These are phyloP conservation scores for Charina bottae DNA, from an alignment of 2,113 vertebrate genomes.

Conservation along the genomic window DNA sequence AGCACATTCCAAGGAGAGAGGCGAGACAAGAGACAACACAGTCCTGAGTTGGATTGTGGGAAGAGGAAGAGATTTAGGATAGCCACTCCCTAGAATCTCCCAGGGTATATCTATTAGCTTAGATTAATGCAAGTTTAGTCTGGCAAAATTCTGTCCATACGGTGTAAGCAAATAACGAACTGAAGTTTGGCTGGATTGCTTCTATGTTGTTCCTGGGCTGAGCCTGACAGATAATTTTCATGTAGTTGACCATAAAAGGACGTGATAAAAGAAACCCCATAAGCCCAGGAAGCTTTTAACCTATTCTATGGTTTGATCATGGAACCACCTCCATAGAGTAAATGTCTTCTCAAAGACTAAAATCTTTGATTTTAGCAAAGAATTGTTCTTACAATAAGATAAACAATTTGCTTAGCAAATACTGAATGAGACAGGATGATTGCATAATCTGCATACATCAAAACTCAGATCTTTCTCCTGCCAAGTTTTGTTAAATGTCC, in stretches of 20 bases:
- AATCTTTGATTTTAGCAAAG: background rate
- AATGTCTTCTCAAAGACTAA: background rate
- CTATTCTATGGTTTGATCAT: background rate
- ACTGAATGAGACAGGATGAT: background rate
- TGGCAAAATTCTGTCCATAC: no score
- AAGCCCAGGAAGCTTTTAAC: background rate
- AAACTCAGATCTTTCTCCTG: background rate
- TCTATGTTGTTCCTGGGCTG: no score
- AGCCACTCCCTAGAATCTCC: no score
- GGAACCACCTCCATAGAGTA: background rate
- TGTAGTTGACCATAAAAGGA: background rate
- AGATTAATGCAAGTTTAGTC: no score
- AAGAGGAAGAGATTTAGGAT: no score
- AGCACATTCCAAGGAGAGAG: no score
- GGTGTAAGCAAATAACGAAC: no score
- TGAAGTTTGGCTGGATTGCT: no score
- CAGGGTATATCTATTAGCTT: no score
- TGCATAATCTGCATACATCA: background rate
- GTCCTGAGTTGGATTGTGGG: no score
- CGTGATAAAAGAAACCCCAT: background rate
- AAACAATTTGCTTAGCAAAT: background rate
- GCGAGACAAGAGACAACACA: no score
- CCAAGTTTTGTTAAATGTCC: background rate
- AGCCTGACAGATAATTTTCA: background rate
- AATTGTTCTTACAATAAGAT: background rate